A percentile compares a stretch with the other conserved stretches of the same genome.
Evolutionary conservation across 2,797 vertebrate species (phyloP).

Genomic region (Clarias platycephalus): DNA sequence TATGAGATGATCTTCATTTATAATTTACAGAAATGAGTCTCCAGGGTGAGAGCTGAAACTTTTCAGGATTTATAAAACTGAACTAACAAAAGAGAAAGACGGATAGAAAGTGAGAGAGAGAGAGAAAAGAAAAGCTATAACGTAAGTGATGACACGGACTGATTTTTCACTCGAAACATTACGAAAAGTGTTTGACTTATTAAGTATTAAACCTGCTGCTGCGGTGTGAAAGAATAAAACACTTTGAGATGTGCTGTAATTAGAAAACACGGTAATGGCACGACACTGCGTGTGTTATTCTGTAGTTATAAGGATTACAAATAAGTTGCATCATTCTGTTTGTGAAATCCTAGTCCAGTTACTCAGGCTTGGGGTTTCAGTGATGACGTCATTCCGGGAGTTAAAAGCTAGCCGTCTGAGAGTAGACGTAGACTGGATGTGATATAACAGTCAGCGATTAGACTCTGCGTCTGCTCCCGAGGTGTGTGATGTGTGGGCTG

Average conservation of each 20-base stretch:
- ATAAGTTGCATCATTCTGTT: neutral
- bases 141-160: neutral
- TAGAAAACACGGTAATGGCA: neutral
- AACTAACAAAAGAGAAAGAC: no score
- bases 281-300: neutral
- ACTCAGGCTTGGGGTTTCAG: neutral
- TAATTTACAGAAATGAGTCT: neutral
- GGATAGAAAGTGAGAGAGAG: no score
- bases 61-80: no score
- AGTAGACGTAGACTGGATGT: neutral
- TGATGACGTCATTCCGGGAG: neutral
- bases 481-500: neutral
- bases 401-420: neutral
- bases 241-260: neutral
- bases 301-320: neutral
- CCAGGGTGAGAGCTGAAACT: neutral
- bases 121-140: neutral
- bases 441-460: neutral
- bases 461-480: neutral
- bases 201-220: neutral
- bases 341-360: neutral
- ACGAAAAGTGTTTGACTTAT: neutral
- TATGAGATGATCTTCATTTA: neutral
- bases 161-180: neutral
- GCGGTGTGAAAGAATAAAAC: neutral